Evolutionary conservation across 2,113 vertebrate species (phyloP).

Genomic region (Oryzias javanicus): DNA sequence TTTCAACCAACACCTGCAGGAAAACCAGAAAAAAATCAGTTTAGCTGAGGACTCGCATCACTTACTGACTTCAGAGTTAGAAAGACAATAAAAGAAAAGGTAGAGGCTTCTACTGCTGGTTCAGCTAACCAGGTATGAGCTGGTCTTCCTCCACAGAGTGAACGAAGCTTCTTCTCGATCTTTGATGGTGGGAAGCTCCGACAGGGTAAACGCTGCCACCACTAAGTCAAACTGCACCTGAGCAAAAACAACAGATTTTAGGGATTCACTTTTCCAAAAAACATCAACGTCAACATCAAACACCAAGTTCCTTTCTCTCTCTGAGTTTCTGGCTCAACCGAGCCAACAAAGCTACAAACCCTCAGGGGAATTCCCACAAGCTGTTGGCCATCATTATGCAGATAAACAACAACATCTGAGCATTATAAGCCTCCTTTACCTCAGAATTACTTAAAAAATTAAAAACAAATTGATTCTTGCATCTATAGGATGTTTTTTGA

Average conservation of each 20-base stretch:
- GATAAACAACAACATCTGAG: too few relatives aligned
- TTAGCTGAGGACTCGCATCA: too few relatives aligned
- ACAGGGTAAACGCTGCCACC: constrained; percentile 82
- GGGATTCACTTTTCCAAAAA: background rate
- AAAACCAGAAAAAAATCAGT: background rate
- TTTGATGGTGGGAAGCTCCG: constrained; percentile 73
- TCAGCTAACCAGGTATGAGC: constrained; percentile 80
- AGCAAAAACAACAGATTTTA: background rate
- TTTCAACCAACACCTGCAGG: constrained; percentile 84
- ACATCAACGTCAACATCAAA: background rate
- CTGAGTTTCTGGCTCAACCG: too few relatives aligned
- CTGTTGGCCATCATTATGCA: too few relatives aligned
- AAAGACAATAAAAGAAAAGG: background rate
- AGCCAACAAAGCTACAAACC: too few relatives aligned
- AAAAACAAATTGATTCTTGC: too few relatives aligned
- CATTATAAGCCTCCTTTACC: too few relatives aligned
- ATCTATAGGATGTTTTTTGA: too few relatives aligned
- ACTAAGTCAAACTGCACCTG: constrained; percentile 88
- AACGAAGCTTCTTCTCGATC: constrained; percentile 67
- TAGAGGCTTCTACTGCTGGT: background rate
- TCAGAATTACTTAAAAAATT: too few relatives aligned
- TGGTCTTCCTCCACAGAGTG: constrained; percentile 88
- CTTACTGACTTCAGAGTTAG: background rate
- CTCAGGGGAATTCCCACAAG: too few relatives aligned
- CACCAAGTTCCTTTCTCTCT: too few relatives aligned